A percentile compares a stretch with the other conserved stretches of the same genome.
Evolutionary conservation across 2,888 invertebrate genomes (phyloP).

Genomic region (Argynnis bischoffii): DNA sequence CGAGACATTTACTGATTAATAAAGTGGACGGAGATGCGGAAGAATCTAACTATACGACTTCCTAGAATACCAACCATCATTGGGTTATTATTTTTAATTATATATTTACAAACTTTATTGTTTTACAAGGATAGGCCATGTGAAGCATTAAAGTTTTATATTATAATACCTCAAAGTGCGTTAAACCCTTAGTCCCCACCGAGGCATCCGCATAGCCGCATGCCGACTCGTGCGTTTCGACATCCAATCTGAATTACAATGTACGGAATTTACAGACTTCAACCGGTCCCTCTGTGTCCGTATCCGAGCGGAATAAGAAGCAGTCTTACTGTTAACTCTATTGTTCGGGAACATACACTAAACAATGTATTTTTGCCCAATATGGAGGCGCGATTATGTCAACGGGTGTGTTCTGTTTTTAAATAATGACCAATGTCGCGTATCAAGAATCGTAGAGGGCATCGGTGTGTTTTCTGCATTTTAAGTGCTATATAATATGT

Average conservation of each 20-base stretch:
- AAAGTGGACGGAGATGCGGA: conserved; percentile 76
- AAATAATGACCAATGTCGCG: conserved; percentile 66
- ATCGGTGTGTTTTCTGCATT: conserved; percentile 55
- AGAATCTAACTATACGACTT: conserved; percentile 66
- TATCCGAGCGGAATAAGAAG: conserved; percentile 80
- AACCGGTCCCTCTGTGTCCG: conserved; percentile 63
- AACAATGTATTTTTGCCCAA: conserved; percentile 79
- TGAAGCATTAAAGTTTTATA: conserved; percentile 31
- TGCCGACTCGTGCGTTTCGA: conserved; percentile 75
- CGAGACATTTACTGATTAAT: conserved; percentile 79
- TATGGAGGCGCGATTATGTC: conserved; percentile 78
- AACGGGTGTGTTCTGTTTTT: conserved; percentile 76
- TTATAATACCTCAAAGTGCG: conserved; percentile 44
- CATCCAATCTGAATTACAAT: conserved; percentile 79
- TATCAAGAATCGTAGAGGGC: conserved; percentile 58
- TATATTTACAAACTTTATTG: conserved; percentile 18
- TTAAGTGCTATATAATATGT: conserved; percentile 46
- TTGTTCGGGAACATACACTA: conserved; percentile 70
- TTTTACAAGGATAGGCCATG: conserved; percentile 23
- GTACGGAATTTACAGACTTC: conserved; percentile 71
- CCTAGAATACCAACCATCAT: conserved; percentile 56
- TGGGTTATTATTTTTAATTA: conserved; percentile 32
- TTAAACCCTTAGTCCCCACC: conserved; percentile 46
- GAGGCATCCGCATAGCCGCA: conserved; percentile 72
- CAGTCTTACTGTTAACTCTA: conserved; percentile 78